phyloP scores from a whole-genome alignment of 2,797 vertebrate genomes.

The Mastacembelus armatus region DNA sequence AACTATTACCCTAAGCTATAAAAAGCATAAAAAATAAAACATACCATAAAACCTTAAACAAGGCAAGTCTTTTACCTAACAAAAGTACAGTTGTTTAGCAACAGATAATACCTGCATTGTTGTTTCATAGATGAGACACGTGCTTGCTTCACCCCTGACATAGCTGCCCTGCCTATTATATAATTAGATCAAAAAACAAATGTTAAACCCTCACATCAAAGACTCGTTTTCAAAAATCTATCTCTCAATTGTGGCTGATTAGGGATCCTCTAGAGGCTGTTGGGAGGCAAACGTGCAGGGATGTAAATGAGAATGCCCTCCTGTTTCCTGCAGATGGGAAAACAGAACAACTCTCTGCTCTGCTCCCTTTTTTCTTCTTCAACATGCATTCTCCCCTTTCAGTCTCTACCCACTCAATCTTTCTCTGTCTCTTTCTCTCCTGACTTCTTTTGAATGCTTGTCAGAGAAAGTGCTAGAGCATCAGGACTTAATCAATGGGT shows the following conservation, averaged over 20 bases:
- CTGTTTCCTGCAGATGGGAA: conserved; percentile 46
- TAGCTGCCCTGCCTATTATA: conserved; percentile 55
- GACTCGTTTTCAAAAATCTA: conserved; percentile 72
- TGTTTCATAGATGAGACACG: conserved; percentile 39
- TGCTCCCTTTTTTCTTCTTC: conserved; percentile 24
- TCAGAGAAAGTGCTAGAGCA: conserved; percentile 33
- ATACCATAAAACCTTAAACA: conserved; percentile 28
- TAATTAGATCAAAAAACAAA: conserved; percentile 75
- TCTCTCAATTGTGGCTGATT: conserved; percentile 75
- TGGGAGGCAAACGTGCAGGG: conserved; percentile 47
- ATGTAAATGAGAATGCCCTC: conserved; percentile 60
- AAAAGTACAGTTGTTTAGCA: conserved; percentile 34
- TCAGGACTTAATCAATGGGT: conserved; percentile 33
- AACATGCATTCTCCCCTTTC: conserved; percentile 12
- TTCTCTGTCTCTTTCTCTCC: conserved; percentile 14
- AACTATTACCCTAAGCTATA: conserved; percentile 5
- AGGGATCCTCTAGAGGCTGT: conserved; percentile 64
- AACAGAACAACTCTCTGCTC: conserved; percentile 13
- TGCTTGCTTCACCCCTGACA: conserved; percentile 49
- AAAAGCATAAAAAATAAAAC: conserved; percentile 13
- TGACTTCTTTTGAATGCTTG: conserved; percentile 30
- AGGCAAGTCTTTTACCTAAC: conserved; percentile 18
- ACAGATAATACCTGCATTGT: conserved; percentile 25
- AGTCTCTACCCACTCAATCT: conserved; percentile 31
- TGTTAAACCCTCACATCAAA: conserved; percentile 76